Base-by-base conservation (phyloP, 2,888 invertebrate species). In the Miltochrista miniata region DNA sequence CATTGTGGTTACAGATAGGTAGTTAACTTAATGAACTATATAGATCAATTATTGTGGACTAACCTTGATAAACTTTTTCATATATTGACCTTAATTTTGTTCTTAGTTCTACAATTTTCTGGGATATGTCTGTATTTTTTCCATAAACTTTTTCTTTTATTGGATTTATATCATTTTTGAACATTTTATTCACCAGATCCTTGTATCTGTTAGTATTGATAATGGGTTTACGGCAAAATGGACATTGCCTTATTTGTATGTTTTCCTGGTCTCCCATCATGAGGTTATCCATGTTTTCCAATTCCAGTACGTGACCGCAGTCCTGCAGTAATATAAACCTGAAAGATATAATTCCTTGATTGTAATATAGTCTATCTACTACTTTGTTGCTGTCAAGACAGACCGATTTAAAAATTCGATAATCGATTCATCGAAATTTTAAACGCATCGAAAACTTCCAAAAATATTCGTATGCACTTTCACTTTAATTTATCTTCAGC, bases 201-300 rank as follows among this genome's bases (percentile, higher is more conserved):
- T 93, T 92, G 75, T 93, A 95, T 12, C 94, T 87, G 38, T 83
- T 79, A 1, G 93, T 93, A 62, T 87, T 92, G 12, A 92, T 82
- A 11, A 95, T 93, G 0, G 92, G 87, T 13, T 92, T 92, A 45
- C 92, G 93, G 69, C 95, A 95, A 50, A 73, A 76, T 0, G 95
- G 94, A 67, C 95, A 95, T 0, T 72, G 56, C 1, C 78, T 79
- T n/a, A 91, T 81, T 14, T 72, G 56, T 31, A 88, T 70, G 0
- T 70, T 67, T 14, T 85, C 84, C 13, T 54, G 73, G 33, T 84
- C 72, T 2, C 76, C 72, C 43, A 68, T 68, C 81, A 92, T 83
- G 68, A 92, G 77, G 12, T 59, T 74, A 45, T 92, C 91, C 76
- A 93, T 82, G 35, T 83, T 83, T 13, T 83, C 75, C 1, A 92